phyloP scores from a whole-genome alignment of 92 coral and sea anemone species.

The Metridium senile region DNA sequence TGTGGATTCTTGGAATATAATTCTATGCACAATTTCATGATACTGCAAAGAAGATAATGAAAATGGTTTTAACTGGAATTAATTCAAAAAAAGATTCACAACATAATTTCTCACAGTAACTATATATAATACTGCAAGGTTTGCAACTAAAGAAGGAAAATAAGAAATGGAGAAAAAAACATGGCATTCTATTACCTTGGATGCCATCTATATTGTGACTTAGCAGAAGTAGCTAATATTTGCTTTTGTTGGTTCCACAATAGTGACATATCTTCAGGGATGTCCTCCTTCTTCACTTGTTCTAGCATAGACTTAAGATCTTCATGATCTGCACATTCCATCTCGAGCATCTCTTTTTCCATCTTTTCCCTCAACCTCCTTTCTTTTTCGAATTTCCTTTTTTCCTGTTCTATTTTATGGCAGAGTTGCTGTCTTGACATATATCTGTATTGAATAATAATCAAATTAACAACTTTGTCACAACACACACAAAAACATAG shows the following conservation, averaged over 20 bases:
- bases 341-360: background rate
- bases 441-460: too few relatives aligned
- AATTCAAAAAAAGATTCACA: background rate
- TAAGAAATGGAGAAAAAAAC: too few relatives aligned
- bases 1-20: background rate
- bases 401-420: background rate
- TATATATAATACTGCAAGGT: too few relatives aligned
- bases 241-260: constrained; percentile 23
- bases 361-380: constrained; percentile 4
- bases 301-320: background rate
- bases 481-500: too few relatives aligned
- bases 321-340: constrained; percentile 2
- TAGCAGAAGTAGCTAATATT: background rate
- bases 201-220: constrained; percentile 22
- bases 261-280: constrained; percentile 8
- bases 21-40: background rate
- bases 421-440: background rate
- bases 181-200: constrained; percentile 26
- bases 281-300: background rate
- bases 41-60: background rate
- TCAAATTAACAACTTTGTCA: too few relatives aligned
- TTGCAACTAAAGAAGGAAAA: background rate
- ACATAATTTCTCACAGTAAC: too few relatives aligned
- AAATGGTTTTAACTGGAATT: background rate
- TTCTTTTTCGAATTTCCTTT: background rate